Evolutionary conservation across 2,888 invertebrate genomes (phyloP).

Genomic region (Eristalis intricaria): DNA sequence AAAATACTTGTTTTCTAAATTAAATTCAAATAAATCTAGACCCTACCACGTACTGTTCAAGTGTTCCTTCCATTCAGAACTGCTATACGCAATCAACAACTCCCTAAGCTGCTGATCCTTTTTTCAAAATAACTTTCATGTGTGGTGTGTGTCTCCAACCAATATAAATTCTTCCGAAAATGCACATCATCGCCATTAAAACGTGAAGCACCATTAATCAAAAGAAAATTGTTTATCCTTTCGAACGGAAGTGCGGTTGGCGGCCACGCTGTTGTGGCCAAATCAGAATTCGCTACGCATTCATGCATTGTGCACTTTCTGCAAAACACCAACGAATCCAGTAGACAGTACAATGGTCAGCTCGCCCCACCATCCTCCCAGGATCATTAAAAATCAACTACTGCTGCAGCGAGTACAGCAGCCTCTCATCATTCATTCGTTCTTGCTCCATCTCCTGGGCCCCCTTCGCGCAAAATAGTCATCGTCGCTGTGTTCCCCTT

Average conservation of each 20-base stretch:
- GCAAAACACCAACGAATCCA: slow-evolving; percentile 10
- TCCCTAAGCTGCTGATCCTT: no score
- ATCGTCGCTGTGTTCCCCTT: slow-evolving; percentile 12
- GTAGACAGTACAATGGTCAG: background rate
- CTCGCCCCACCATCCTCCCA: background rate
- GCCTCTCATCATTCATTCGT: background rate
- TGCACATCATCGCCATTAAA: slow-evolving; percentile 43
- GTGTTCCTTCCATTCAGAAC: no score
- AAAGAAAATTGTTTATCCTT: slow-evolving; percentile 63
- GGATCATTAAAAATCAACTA: slow-evolving; percentile 50
- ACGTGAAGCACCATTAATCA: slow-evolving; percentile 64
- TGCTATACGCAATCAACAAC: no score
- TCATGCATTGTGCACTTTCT: background rate
- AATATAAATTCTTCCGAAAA: slow-evolving; percentile 60
- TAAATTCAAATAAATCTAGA: no score
- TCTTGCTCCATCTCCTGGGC: background rate
- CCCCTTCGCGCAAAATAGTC: slow-evolving; percentile 29
- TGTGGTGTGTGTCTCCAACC: no score
- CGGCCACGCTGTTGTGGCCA: slow-evolving; percentile 6
- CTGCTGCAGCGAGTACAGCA: slow-evolving; percentile 27
- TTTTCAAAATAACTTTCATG: no score
- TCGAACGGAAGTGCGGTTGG: slow-evolving; percentile 31
- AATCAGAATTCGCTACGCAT: slow-evolving; percentile 39
- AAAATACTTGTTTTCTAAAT: no score
- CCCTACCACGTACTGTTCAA: no score